Conservation (phyloP, 2,113 vertebrate species). For the Eonycteris spelaea region DNA sequence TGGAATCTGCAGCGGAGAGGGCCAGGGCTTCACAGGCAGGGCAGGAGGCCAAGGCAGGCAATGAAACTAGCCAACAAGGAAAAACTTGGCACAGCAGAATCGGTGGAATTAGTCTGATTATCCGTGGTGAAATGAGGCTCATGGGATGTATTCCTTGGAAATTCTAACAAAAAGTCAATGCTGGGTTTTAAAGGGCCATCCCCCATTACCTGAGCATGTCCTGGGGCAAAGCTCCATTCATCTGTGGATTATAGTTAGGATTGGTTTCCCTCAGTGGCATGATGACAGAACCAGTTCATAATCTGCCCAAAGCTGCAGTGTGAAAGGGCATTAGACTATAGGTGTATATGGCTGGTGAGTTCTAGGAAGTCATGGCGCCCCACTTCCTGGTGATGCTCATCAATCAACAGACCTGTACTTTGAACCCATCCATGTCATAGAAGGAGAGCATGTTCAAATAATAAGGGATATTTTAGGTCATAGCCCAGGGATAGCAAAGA, state of each 20-base stretch:
- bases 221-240: background rate
- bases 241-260: background rate
- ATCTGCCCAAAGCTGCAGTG: background rate
- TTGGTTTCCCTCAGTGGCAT: background rate
- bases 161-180: conserved; percentile 16
- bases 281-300: background rate
- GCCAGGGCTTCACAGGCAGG: background rate
- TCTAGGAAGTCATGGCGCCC: background rate
- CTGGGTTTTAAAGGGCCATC: conserved; percentile 2
- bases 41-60: conserved; percentile 46
- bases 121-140: conserved; percentile 35
- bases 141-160: conserved; percentile 45
- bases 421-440: background rate
- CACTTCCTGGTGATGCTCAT: background rate
- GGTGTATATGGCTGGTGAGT: background rate
- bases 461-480: background rate
- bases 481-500: background rate
- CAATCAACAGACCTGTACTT: background rate
- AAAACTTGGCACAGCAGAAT: conserved; percentile 25
- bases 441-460: background rate
- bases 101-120: conserved; percentile 41
- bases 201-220: too few relatives aligned
- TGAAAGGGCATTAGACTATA: background rate
- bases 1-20: background rate
- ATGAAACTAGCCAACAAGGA: conserved; percentile 10